Evolutionary conservation across 2,113 vertebrate genomes (phyloP), one percentile per base, ranked within the genome.

Genomic region (Nothobranchius furzeri): DNA sequence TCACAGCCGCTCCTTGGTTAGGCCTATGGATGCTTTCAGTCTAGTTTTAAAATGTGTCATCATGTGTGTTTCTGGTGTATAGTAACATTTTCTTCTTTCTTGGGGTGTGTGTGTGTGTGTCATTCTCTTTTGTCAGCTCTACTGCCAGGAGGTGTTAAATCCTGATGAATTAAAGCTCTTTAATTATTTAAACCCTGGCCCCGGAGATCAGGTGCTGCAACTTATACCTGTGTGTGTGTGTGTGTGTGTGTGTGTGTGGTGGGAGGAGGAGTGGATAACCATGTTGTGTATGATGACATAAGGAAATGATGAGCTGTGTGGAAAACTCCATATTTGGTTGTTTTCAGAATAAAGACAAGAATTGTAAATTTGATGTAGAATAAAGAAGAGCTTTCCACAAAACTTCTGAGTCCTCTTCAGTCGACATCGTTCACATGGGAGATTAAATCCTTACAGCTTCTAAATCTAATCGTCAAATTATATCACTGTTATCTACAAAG

Each of bases 141-240:
- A 36, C 81, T 89, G 88, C 84, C 81, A 63, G 64, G 58, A 69
- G 83, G 81, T 82, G 77, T 70, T 91, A 90, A 92, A 91, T 91
- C 87, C 84, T 88, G 90, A 91, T 89, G 87, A 89, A 91, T 92
- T 91, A 92, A 92, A 90, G 87, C 86, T 86, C 79, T 92, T 92
- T 91, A 91, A 93, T 92, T 91, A 92, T 93, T 91, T 90, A 91
- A 91, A 91, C 87, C 86, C 72, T 86, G 76, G 83, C 85, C 84
- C 79, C 69, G 79, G 85, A 85, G 90, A 89, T 90, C 88, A 86
- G 81, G 64, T 57, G 56, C 54, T 79, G 79, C 92, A 88, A 90
- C 91, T 90, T 89, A 87, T 91, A 87, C 83, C 56, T 85, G 76
- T 87, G 82, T 81, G 78, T 76, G 79, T 82, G 79, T 66, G 56